phyloP scores from a whole-genome alignment of 2,888 invertebrate species.

The Dascillus cervinus region DNA sequence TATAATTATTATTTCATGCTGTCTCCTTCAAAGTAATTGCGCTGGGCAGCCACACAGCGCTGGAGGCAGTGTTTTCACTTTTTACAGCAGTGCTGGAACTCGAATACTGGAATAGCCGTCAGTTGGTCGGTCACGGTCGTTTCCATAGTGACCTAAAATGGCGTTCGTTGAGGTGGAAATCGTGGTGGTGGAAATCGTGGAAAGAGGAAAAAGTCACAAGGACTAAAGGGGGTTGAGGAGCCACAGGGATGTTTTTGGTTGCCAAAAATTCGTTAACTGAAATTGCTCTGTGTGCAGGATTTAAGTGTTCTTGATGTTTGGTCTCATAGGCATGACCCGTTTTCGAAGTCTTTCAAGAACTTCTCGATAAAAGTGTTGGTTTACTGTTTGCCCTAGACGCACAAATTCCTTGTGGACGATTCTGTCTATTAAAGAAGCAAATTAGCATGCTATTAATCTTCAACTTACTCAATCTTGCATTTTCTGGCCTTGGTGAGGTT shows the following conservation, averaged over 20 bases:
- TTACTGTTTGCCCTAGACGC: slow-evolving; percentile 12
- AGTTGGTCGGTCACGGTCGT: slow-evolving; percentile 21
- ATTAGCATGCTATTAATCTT: slow-evolving; percentile 9
- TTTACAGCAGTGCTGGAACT: no score
- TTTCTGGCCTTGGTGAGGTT: slow-evolving; percentile 6
- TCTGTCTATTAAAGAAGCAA: no score
- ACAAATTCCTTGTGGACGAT: slow-evolving; percentile 16
- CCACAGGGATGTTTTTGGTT: slow-evolving; percentile 2
- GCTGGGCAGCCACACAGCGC: slow-evolving; percentile 21
- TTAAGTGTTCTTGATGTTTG: slow-evolving; percentile 7
- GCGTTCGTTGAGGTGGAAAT: slow-evolving; percentile 10
- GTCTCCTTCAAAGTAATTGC: slow-evolving; percentile 14
- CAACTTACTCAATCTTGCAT: slow-evolving; percentile 12
- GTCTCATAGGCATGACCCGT: slow-evolving; percentile 3
- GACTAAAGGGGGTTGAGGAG: slow-evolving; percentile 4
- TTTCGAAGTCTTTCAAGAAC: slow-evolving; percentile 10
- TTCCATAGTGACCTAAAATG: slow-evolving; percentile 21
- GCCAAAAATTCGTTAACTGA: slow-evolving; percentile 3
- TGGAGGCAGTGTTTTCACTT: slow-evolving; percentile 20
- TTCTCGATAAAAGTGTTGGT: slow-evolving; percentile 10
- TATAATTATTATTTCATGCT: neutral
- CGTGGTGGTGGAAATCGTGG: slow-evolving; percentile 1
- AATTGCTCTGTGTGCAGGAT: slow-evolving; percentile 5
- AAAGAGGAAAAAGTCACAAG: slow-evolving; percentile 6
- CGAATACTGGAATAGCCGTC: slow-evolving; percentile 23